phyloP scores from a whole-genome alignment of 2,888 invertebrate genomes.

The Monochamus alternatus region DNA sequence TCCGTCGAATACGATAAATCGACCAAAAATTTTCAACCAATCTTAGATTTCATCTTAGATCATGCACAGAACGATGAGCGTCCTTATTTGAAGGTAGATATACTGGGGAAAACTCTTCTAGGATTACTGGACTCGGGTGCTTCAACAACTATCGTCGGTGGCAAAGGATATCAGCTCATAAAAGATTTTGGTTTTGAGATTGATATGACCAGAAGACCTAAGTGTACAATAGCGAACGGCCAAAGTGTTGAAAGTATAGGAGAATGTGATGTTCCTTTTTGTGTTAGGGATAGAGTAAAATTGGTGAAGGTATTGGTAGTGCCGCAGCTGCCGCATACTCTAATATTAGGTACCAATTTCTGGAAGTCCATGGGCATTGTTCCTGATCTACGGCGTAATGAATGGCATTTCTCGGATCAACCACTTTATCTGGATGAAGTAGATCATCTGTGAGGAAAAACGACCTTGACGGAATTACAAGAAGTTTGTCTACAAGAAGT shows the following conservation, averaged over 20 bases:
- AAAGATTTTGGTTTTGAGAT: conserved; percentile 14
- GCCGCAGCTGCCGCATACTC: neutral
- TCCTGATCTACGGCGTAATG: no score
- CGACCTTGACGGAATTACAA: no score
- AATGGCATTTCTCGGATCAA: no score
- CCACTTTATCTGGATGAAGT: no score
- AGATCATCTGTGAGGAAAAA: no score
- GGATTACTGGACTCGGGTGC: conserved; percentile 33
- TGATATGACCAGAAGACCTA: neutral
- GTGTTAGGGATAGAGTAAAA: conserved; percentile 6
- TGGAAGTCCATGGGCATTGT: conserved; percentile 32
- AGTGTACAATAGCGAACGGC: conserved; percentile 28
- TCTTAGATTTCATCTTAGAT: conserved; percentile 31
- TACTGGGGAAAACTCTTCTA: conserved; percentile 22
- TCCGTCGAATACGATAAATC: neutral
- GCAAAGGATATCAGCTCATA: conserved; percentile 12
- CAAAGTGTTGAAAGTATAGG: conserved; percentile 27
- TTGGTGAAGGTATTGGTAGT: conserved; percentile 18
- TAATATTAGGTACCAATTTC: conserved; percentile 21
- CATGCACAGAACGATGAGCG: conserved; percentile 36
- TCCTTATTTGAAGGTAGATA: conserved; percentile 32
- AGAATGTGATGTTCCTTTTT: conserved; percentile 3
- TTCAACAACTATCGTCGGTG: conserved; percentile 8
- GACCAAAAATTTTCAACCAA: conserved; percentile 12
- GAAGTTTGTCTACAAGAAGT: no score